phyloP scores from a whole-genome alignment of 2,888 invertebrate species.

The Neoascia interrupta region DNA sequence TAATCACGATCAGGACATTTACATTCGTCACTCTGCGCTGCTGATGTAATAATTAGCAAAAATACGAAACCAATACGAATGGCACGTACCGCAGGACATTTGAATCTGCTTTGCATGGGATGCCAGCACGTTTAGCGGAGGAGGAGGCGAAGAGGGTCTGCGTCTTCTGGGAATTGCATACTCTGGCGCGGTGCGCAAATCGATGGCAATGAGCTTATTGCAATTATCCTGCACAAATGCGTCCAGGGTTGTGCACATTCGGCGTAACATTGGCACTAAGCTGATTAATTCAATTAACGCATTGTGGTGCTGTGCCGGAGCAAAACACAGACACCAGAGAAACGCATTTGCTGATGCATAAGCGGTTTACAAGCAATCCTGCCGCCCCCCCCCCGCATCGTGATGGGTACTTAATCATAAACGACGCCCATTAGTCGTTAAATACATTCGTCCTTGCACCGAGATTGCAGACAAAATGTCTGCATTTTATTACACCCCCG shows the following conservation, averaged over 20 bases:
- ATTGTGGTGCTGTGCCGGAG: slow-evolving; percentile 33
- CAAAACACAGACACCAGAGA: slow-evolving; percentile 1
- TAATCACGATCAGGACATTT: slow-evolving; percentile 60
- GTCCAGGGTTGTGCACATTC: slow-evolving; percentile 31
- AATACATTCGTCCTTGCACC: slow-evolving; percentile 60
- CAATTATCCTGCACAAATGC: slow-evolving; percentile 66
- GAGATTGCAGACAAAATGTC: slow-evolving; percentile 33
- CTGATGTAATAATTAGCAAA: slow-evolving; percentile 58
- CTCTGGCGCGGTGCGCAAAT: slow-evolving; percentile 16
- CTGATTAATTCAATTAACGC: slow-evolving; percentile 69
- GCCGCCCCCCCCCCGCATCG: too few species aligned
- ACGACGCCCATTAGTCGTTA: slow-evolving; percentile 58
- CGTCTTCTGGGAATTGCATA: slow-evolving; percentile 70
- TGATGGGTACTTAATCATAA: too few species aligned
- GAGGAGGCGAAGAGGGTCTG: slow-evolving; percentile 11
- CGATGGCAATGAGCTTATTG: slow-evolving; percentile 50
- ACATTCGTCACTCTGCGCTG: slow-evolving; percentile 55
- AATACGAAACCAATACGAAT: slow-evolving; percentile 39
- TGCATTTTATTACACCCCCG: slow-evolving; percentile 66
- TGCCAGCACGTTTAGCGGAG: slow-evolving; percentile 51
- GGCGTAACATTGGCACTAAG: too few species aligned
- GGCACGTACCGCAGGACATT: slow-evolving; percentile 57
- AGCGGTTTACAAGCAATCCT: slow-evolving; percentile 49
- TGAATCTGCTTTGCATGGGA: slow-evolving; percentile 63
- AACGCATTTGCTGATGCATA: slow-evolving; percentile 42